Conservation (phyloP, 2,888 invertebrate species). For the Melinopterus prodromus region DNA sequence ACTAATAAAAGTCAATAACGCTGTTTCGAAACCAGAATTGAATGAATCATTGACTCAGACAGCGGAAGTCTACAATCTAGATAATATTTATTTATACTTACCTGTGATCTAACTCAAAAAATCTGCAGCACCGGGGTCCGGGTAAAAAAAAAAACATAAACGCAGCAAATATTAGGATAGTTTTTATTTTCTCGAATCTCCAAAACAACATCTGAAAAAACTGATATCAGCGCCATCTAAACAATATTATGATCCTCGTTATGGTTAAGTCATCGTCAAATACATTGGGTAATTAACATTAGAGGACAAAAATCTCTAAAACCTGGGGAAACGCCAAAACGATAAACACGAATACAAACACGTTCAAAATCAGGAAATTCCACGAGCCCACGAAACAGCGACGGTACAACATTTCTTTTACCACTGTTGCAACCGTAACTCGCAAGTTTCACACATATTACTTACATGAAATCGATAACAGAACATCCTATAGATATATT, state of each 20-base stretch:
- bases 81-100: neutral
- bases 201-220: constrained; percentile 54
- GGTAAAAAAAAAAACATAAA: neutral
- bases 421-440: neutral
- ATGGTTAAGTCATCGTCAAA: constrained; percentile 37
- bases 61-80: too few species aligned
- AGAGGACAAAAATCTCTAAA: constrained; percentile 45
- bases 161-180: constrained; percentile 45
- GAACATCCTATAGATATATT: constrained; percentile 15
- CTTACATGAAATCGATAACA: constrained; percentile 37
- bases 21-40: too few species aligned
- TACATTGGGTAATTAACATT: constrained; percentile 45
- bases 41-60: too few species aligned
- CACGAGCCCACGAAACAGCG: too few species aligned
- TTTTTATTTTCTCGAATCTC: constrained; percentile 51
- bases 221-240: constrained; percentile 49
- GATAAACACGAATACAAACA: constrained; percentile 6
- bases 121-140: neutral
- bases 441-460: constrained; percentile 43
- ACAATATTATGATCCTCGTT: constrained; percentile 35
- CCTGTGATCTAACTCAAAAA: neutral
- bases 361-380: neutral
- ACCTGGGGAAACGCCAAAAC: neutral
- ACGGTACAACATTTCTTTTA: neutral
- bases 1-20: too few species aligned